Conservation (phyloP, 1,140 invertebrate genomes). For the Pygmarrhopalites habei region DNA sequence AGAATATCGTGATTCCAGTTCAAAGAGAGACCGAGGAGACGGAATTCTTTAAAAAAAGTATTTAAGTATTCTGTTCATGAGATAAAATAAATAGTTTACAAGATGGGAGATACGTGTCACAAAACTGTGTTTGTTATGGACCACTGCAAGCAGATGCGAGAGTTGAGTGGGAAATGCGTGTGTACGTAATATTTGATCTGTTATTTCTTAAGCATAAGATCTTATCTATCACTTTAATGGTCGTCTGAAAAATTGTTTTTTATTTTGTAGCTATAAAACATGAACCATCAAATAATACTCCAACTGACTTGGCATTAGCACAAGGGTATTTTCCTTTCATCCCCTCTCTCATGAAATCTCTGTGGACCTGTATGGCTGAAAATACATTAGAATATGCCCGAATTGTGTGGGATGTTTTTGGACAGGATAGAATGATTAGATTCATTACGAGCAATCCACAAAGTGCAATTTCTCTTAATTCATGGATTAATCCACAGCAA, state of each 20-base stretch:
- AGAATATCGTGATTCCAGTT: no score
- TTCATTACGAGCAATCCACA: constrained; percentile 72
- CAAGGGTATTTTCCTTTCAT: constrained; percentile 50
- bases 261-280: no score
- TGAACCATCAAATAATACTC: no score
- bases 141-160: constrained; percentile 79
- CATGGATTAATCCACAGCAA: constrained; percentile 70
- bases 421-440: constrained; percentile 72
- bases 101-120: constrained; percentile 57
- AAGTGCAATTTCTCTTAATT: constrained; percentile 68
- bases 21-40: no score
- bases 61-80: no score
- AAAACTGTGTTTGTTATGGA: constrained; percentile 94
- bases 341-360: constrained; percentile 75
- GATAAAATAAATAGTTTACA: no score
- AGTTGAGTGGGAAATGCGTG: constrained; percentile 73
- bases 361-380: constrained; percentile 93
- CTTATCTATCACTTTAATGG: no score
- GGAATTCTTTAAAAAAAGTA: no score
- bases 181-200: constrained; percentile 73
- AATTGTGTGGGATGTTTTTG: constrained; percentile 94
- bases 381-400: constrained; percentile 88
- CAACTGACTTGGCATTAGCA: no score
- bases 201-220: constrained; percentile 33
- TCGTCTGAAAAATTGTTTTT: no score